Base-by-base conservation (phyloP, 2,888 invertebrate genomes). In the Chymomyza fuscimana region DNA sequence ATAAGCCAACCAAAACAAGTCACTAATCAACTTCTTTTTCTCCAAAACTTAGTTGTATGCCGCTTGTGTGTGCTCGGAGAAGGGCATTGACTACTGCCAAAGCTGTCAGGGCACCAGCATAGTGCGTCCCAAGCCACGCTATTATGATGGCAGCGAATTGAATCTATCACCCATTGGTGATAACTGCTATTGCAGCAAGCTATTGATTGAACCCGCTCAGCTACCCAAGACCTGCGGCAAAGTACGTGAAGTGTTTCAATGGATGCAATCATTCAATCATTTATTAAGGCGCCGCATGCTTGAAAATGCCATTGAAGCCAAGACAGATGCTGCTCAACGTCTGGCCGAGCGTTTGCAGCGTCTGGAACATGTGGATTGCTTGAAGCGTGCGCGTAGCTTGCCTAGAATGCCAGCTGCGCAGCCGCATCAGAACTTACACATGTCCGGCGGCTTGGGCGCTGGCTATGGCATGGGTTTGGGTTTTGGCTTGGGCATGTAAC, bases 191-290 rank as follows among this genome's bases (percentile, higher is more conserved):
- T 92, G 92, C 77, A 90, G 85, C 32, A 90, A 91, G 66, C 80
- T 89, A 22, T 72, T 91, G 16, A 91, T 93, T 46, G 90, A 91
- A 67, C 92, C 93, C 40, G 90, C 91, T 1, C 81, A 89, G 62
- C 70, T 89, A 19, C 89, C 90, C 4, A 89, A 90, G 73, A 87
- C 86, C 58, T 89, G 88, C 70, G 75, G 73, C 63, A 89, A 90
- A 88, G 91, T 91, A 91, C 83, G 90, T 91, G 85, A 85, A 71
- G 72, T 83, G 46, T 81, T 89, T 65, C 81, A 89, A 74, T 89
- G 89, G 81, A 66, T 89, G 64, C 74, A 78, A 60, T 76, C 81
- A 67, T 87, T 89, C 70, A 89, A 90, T 59, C 88, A 89, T 74
- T 75, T 87, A 22, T 66, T 91, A 66, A 81, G 80, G 70, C 86